Base-by-base conservation (phyloP, 1,140 invertebrate species). In the Gerris buenoi region DNA sequence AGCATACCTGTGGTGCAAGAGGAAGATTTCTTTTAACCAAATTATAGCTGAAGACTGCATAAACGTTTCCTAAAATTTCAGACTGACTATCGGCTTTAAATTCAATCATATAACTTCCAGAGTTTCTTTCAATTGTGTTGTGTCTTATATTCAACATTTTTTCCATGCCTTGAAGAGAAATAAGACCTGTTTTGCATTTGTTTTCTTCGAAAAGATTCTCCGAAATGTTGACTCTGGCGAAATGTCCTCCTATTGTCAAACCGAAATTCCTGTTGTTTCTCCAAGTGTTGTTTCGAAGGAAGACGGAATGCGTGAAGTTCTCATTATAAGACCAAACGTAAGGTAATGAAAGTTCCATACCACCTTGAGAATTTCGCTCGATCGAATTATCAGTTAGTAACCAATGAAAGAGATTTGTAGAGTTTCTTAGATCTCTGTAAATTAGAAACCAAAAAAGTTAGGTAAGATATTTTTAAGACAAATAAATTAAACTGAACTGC, bases 301-400 rank as follows among this genome's bases (percentile, higher is more conserved):
- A 88, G 25, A 97, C 81, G 0, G 89, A 87, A 77, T 97, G 94
- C 0, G 92, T 95, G 70, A 91, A 93, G 74, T 95, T 95, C 76
- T 95, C 91, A 74, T 95, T 90, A 72, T 96, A 95, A 71, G 95
- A 86, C 90, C 92, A 96, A 13, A 95, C 91, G 74, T 96, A 96
- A 0, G 95, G 94, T 15, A 97, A 76, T 0, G 83, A 81, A 1
- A 97, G 79, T 73, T 93, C 85, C 68, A 97, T 87, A 22, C 93
- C 94, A 25, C 90, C 90, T 28, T 82, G 82, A 65, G 79, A 79
- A 75, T 97, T 97, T 70, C 89, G 81, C 73, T 93, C 90, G 46
- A 95, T 84, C 0, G 89, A 89, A 70, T 90, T 91, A 72, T 93
- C 91, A 78, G 91, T 87, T 28, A 97, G 76, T 26, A 91, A 82